Base-by-base conservation (phyloP, 2,797 vertebrate species). In the Acanthurus lineatus region DNA sequence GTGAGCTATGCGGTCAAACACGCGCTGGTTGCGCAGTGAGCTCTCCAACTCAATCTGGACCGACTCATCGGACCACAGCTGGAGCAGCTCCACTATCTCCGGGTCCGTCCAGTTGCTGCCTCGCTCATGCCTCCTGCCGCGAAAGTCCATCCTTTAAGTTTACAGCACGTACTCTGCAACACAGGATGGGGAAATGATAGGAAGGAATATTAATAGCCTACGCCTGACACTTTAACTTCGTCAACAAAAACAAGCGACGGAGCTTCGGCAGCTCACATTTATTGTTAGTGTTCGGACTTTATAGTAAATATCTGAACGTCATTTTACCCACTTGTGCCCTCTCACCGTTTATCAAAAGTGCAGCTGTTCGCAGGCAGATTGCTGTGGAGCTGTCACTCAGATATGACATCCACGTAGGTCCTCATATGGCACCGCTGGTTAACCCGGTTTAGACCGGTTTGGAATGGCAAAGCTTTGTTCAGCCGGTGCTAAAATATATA, bases 61-160 rank as follows among this genome's bases (percentile, higher is more conserved):
- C 7, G 96, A 94, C 81, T 96, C 95, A 53, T 96, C 96, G 0
- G 96, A 96, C 97, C 97, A 97, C 64, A 97, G 94, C 93, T 97
- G 96, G 79, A 98, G 94, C 75, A 97, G 95, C 91, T 97, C 96
- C 88, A 96, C 95, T 60, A 97, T 96, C 94, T 97, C 96, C 14
- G 96, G 96, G 86, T 98, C 97, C 2, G 96, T 97, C 96, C 96
- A 97, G 95, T 97, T 97, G 71, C 96, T 97, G 85, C 97, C 97
- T 48, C 96, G 93, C 69, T 97, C 96, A 15, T 97, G 97, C 87
- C 96, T 97, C 86, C 96, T 96, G 35, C 95, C 94, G 19, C 96
- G 95, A 16, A 97, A 96, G 95, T 97, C 97, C 97, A 97, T 97
- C 35, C n/a, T 85, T 11, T 11, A 48, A 75, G 45, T 84, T 71